Evolutionary conservation across 2,888 invertebrate species (phyloP).

Genomic region (Epinotia demarniana): DNA sequence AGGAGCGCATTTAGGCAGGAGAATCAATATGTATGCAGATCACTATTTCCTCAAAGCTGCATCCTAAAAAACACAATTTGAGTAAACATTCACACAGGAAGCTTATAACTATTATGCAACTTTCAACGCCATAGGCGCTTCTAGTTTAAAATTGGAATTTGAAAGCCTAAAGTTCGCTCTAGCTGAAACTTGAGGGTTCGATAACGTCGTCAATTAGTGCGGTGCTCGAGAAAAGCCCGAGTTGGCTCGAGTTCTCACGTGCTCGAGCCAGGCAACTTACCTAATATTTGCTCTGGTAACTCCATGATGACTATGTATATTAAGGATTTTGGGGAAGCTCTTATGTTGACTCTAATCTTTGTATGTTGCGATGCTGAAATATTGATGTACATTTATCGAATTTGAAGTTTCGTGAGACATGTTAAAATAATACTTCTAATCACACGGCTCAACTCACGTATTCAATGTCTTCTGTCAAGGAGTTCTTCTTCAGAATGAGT

Average conservation of each 20-base stretch:
- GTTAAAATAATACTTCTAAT: too few species aligned
- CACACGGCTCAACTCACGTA: too few species aligned
- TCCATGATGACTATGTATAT: constrained; percentile 14
- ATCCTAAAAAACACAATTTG: constrained; percentile 51
- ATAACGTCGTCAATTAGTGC: constrained; percentile 79
- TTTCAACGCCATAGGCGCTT: constrained; percentile 61
- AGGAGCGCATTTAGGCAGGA: too few species aligned
- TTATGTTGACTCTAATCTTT: constrained; percentile 15
- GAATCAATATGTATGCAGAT: not conserved
- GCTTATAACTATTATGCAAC: constrained; percentile 69
- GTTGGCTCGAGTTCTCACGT: constrained; percentile 48
- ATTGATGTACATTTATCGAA: not conserved
- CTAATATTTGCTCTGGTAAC: constrained; percentile 41
- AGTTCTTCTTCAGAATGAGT: too few species aligned
- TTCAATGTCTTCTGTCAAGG: too few species aligned
- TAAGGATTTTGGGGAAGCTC: constrained; percentile 12
- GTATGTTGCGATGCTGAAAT: not conserved
- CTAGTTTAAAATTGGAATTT: constrained; percentile 78
- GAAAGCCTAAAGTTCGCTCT: constrained; percentile 67
- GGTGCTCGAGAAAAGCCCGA: constrained; percentile 53
- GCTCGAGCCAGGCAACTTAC: constrained; percentile 39
- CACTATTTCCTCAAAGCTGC: not conserved
- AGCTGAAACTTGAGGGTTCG: constrained; percentile 69
- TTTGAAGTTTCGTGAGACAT: too few species aligned
- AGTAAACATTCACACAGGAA: constrained; percentile 32